phyloP scores from a whole-genome alignment of 2,113 vertebrate species.

The Ceyx margarethae region DNA sequence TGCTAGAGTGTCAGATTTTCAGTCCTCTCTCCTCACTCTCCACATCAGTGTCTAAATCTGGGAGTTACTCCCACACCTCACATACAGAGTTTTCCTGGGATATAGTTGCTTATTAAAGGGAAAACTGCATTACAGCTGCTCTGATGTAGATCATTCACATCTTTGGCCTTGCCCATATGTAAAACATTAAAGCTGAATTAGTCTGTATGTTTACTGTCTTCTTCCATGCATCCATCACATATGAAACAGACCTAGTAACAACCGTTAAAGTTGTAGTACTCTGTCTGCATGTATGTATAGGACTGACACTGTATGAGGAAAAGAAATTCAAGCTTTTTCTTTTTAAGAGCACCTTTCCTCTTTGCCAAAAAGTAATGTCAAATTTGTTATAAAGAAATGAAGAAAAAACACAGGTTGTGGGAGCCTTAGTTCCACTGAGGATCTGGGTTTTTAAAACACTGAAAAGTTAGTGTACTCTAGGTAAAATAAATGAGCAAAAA shows the following conservation, averaged over 20 bases:
- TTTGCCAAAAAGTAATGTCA: neutral
- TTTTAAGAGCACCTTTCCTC: neutral
- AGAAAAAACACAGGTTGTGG: neutral
- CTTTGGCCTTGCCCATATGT: neutral
- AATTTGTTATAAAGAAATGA: neutral
- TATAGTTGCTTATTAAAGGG: constrained; percentile 52
- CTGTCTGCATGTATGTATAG: neutral
- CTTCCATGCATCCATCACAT: neutral
- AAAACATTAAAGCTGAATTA: neutral
- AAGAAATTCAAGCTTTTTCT: neutral
- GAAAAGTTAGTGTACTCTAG: neutral
- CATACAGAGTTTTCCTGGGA: constrained; percentile 28
- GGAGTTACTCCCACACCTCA: constrained; percentile 61
- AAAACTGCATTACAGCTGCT: constrained; percentile 36
- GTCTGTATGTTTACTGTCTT: neutral
- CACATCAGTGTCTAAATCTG: constrained; percentile 65
- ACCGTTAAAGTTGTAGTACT: neutral
- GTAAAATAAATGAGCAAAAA: constrained; percentile 13
- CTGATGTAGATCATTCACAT: neutral
- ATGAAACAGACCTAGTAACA: neutral
- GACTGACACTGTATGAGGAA: neutral
- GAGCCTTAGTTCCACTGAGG: neutral
- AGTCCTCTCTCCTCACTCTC: constrained; percentile 41
- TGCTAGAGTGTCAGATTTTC: constrained; percentile 53
- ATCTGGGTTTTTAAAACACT: neutral